Conservation (phyloP, 1,140 invertebrate genomes). For the Listronotus bonariensis region DNA sequence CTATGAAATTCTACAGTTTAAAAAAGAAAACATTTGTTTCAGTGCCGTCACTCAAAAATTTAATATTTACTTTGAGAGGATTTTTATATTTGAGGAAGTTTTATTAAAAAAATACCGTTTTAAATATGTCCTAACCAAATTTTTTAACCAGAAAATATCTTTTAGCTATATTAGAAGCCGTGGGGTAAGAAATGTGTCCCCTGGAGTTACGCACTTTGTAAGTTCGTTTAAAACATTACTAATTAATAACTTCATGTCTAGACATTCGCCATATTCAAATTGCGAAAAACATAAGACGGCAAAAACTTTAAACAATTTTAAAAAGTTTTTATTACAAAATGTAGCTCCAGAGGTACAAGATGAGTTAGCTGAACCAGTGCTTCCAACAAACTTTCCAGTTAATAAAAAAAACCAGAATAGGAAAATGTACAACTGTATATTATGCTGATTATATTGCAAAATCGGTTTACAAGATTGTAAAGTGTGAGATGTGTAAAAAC, state of each 20-base stretch:
- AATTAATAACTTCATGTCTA: constrained; percentile 20
- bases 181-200: constrained; percentile 18
- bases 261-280: constrained; percentile 16
- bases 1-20: constrained; percentile 42
- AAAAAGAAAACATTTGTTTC: constrained; percentile 27
- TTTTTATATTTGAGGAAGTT: constrained; percentile 25
- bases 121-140: constrained; percentile 19
- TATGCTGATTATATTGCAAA: too few relatives aligned
- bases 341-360: too few relatives aligned
- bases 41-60: constrained; percentile 47
- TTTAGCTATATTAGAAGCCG: constrained; percentile 37
- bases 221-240: constrained; percentile 22
- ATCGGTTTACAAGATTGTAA: too few relatives aligned
- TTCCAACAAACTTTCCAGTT: too few relatives aligned
- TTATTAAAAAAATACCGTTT: constrained; percentile 18
- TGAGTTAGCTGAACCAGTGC: too few relatives aligned
- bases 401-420: too few relatives aligned
- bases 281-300: constrained; percentile 11
- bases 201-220: not conserved
- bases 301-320: not conserved
- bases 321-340: too few relatives aligned
- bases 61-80: constrained; percentile 44
- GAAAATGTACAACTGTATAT: too few relatives aligned
- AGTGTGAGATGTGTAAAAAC: constrained; percentile 2
- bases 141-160: constrained; percentile 40